Percentiles rank a stretch among this genome's conserved stretches.
phyloP scores from a whole-genome alignment of 1,140 invertebrate species.

The Drosophila orena region DNA sequence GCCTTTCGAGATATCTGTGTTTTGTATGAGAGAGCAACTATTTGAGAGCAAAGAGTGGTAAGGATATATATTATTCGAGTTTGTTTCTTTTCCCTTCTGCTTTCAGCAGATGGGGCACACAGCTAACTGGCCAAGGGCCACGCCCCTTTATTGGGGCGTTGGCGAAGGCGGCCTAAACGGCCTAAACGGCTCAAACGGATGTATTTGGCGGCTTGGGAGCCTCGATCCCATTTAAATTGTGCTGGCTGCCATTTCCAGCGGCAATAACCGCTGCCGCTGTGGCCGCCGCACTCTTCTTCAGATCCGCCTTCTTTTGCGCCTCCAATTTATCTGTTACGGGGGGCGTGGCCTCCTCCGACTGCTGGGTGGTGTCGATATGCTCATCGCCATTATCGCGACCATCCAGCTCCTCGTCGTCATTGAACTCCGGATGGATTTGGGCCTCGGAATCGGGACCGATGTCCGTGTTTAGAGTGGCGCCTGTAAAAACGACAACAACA shows the following conservation, averaged over 20 bases:
- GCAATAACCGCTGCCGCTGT: constrained; percentile 69
- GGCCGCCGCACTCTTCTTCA: constrained; percentile 73
- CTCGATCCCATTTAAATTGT: constrained; percentile 51
- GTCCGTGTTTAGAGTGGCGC: constrained; percentile 83
- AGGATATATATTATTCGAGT: constrained; percentile 18
- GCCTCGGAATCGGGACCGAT: constrained; percentile 84
- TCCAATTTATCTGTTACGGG: constrained; percentile 83
- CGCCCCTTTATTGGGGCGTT: constrained; percentile 6
- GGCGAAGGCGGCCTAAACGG: neutral
- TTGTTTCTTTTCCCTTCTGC: constrained; percentile 41
- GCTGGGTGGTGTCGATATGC: constrained; percentile 82
- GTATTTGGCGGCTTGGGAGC: constrained; percentile 80
- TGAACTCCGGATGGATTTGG: constrained; percentile 79
- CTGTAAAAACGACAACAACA: constrained; percentile 85
- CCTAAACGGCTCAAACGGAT: constrained; percentile 62
- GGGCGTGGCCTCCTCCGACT: constrained; percentile 80
- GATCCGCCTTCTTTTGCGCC: constrained; percentile 79
- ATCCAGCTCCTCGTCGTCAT: constrained; percentile 78
- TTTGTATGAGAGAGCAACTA: constrained; percentile 28
- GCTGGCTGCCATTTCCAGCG: constrained; percentile 69
- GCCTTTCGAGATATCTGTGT: constrained; percentile 49
- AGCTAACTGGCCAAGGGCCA: constrained; percentile 33
- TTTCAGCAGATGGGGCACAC: constrained; percentile 50
- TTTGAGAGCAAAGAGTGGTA: constrained; percentile 35
- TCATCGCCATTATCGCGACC: constrained; percentile 80